Percentiles rank a stretch among this genome's conserved stretches.
Conservation (phyloP, 2,888 invertebrate genomes). For the Hypomecis punctinalis region DNA sequence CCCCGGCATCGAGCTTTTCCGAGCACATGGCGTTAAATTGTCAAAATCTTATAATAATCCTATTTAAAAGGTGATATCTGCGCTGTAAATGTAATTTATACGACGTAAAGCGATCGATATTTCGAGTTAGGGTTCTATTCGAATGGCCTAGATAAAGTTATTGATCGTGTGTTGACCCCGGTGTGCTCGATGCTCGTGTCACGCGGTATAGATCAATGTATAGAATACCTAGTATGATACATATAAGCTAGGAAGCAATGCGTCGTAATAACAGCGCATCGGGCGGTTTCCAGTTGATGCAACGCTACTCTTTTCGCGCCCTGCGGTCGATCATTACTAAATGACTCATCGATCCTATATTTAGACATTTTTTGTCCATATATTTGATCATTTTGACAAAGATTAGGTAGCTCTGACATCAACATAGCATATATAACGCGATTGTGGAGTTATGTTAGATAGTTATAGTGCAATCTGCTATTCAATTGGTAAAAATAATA, state of each 20-base stretch:
- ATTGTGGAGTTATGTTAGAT: too few relatives aligned
- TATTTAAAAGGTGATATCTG: conserved; percentile 23
- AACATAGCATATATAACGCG: too few relatives aligned
- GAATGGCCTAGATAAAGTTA: conserved; percentile 47
- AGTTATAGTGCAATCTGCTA: too few relatives aligned
- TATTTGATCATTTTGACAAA: not conserved
- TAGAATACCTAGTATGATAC: not conserved
- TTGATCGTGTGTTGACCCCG: conserved; percentile 71
- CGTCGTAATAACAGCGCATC: conserved; percentile 33
- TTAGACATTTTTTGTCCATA: not conserved
- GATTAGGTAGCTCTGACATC: too few relatives aligned
- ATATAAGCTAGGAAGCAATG: conserved; percentile 41
- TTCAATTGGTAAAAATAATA: too few relatives aligned
- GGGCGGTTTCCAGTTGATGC: too few relatives aligned
- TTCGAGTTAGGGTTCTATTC: not conserved
- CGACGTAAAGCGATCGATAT: conserved; percentile 15
- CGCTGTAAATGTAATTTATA: conserved; percentile 20
- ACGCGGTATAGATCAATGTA: conserved; percentile 62
- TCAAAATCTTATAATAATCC: conserved; percentile 40
- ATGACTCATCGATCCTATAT: conserved; percentile 4
- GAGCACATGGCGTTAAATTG: conserved; percentile 72
- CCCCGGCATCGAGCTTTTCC: conserved; percentile 64
- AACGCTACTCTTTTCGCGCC: not conserved
- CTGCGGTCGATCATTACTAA: not conserved
- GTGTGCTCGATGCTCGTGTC: conserved; percentile 45